Evolutionary conservation across 2,113 vertebrate genomes (phyloP).

Genomic region (Asarcornis scutulata): DNA sequence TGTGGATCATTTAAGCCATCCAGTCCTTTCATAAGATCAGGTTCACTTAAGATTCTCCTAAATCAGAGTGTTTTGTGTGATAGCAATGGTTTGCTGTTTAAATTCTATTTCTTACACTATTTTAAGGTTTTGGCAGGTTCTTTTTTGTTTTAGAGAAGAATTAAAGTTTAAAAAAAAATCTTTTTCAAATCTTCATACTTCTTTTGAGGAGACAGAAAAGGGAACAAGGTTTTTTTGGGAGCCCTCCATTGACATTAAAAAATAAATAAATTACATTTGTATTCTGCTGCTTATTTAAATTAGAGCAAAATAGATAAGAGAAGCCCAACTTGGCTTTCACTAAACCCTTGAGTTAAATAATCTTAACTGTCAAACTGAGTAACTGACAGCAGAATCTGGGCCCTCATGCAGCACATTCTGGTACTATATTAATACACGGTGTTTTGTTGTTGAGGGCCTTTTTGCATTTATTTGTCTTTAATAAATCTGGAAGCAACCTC

Average conservation of each 20-base stretch:
- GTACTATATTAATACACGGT: not conserved
- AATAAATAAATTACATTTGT: not conserved
- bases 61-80: not conserved
- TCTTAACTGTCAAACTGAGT: not conserved
- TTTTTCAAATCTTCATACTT: not conserved
- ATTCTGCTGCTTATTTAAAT: not conserved
- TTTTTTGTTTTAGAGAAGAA: not conserved
- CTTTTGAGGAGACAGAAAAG: not conserved
- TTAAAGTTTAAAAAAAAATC: not conserved
- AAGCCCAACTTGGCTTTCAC: not conserved
- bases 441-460: not conserved
- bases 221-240: not conserved
- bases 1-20: not conserved
- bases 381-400: not conserved
- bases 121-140: not conserved
- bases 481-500: not conserved
- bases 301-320: not conserved
- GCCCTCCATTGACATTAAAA: fast-evolving
- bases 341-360: not conserved
- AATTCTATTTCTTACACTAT: not conserved
- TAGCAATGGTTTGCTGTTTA: not conserved
- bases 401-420: not conserved
- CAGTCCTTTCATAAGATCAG: not conserved
- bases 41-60: not conserved
- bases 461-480: slow-evolving; percentile 17